phyloP scores from a whole-genome alignment of 2,888 invertebrate species.

The Omphaloscelis lunosa region DNA sequence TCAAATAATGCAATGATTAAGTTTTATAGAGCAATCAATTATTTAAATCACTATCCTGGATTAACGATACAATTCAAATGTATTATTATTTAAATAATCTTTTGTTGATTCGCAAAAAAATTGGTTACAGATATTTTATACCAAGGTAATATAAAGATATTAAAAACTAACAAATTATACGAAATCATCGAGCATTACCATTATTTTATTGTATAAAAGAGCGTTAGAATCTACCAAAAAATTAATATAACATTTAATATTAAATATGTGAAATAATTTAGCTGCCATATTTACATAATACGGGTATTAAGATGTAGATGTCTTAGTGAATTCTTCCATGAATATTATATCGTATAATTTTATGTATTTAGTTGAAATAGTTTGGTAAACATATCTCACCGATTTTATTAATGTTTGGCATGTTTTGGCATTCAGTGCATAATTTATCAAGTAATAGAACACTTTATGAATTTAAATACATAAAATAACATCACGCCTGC shows the following conservation, averaged over 20 bases:
- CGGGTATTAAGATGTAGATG: constrained; percentile 72
- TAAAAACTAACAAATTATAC: constrained; percentile 10
- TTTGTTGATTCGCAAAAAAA: background rate
- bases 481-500: too few species aligned
- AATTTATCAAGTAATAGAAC: background rate
- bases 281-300: constrained; percentile 70
- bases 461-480: background rate
- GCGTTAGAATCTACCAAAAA: constrained; percentile 42
- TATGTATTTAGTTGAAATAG: constrained; percentile 47
- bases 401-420: constrained; percentile 55
- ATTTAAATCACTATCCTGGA: background rate
- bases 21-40: background rate
- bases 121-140: background rate
- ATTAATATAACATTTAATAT: constrained; percentile 34
- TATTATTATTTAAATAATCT: background rate
- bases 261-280: constrained; percentile 47
- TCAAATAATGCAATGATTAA: background rate
- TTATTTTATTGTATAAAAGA: constrained; percentile 16
- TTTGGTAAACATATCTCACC: constrained; percentile 66
- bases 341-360: constrained; percentile 48
- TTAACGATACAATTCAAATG: background rate
- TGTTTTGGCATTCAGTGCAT: constrained; percentile 19
- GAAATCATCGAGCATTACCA: constrained; percentile 17
- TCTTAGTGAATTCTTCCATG: constrained; percentile 62
- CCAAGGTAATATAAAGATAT: background rate